A percentile compares a stretch with the other conserved stretches of the same genome.
These are phyloP conservation scores for Aricia agestis DNA, from an alignment of 1,140 invertebrate genomes.

Conservation along the genomic window DNA sequence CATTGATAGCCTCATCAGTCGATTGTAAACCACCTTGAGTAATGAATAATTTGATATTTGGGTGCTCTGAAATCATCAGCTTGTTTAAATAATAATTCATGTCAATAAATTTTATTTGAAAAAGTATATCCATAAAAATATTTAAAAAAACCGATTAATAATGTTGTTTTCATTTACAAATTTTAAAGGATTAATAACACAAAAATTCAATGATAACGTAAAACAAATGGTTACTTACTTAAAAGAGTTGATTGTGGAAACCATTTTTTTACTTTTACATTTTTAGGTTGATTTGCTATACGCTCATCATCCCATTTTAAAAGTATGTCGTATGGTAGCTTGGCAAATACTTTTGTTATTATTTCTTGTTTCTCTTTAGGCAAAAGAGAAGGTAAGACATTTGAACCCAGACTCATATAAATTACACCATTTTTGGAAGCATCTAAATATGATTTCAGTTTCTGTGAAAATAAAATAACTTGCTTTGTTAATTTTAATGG, in stretches of 20 bases:
- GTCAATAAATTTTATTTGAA: too few relatives aligned
- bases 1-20: conserved; percentile 31
- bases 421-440: conserved; percentile 45
- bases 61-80: conserved; percentile 27
- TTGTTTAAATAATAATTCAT: background rate
- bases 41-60: conserved; percentile 36
- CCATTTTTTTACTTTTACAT: conserved; percentile 66
- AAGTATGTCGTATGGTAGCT: conserved; percentile 66
- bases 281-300: conserved; percentile 34
- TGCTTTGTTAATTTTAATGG: too few relatives aligned
- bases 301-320: conserved; percentile 72
- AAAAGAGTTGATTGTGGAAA: conserved; percentile 56
- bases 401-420: conserved; percentile 76
- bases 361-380: conserved; percentile 46
- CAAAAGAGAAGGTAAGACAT: conserved; percentile 56
- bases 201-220: too few relatives aligned
- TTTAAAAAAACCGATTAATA: too few relatives aligned
- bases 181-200: too few relatives aligned
- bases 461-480: conserved; percentile 21
- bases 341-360: conserved; percentile 63
- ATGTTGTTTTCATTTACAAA: too few relatives aligned
- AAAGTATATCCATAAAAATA: too few relatives aligned
- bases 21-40: conserved; percentile 38
- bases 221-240: conserved; percentile 18
- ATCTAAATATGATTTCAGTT: conserved; percentile 41